Evolutionary conservation across 2,113 vertebrate species (phyloP).

Genomic region (Maccullochella peelii): DNA sequence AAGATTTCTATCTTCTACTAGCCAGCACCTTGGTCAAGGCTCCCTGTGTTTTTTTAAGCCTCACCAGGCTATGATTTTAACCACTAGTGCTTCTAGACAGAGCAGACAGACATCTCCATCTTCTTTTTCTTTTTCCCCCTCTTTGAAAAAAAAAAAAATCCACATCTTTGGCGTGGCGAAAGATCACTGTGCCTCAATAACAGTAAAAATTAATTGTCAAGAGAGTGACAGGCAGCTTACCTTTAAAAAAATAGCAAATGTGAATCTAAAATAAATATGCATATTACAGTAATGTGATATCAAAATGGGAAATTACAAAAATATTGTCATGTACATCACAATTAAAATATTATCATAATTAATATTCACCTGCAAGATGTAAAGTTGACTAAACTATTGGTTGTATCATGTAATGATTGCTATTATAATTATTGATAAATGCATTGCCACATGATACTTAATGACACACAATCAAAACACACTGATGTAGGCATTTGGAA

Average conservation of each 20-base stretch:
- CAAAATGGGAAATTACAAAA: background rate
- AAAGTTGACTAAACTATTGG: background rate
- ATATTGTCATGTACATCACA: background rate
- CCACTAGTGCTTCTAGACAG: slow-evolving; percentile 22
- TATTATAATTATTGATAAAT: slow-evolving; percentile 41
- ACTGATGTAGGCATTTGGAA: slow-evolving; percentile 78
- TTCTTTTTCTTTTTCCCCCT: background rate
- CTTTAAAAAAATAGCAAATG: background rate
- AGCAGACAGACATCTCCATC: slow-evolving; percentile 28
- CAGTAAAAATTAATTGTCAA: background rate
- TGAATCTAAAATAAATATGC: slow-evolving; percentile 2
- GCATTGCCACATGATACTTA: slow-evolving; percentile 54
- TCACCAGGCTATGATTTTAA: slow-evolving; percentile 36
- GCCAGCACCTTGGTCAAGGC: slow-evolving; percentile 41
- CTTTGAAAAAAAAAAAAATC: background rate
- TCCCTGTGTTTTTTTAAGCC: slow-evolving; percentile 41
- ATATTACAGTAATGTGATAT: background rate
- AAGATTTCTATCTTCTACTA: slow-evolving; percentile 49
- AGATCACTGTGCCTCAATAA: background rate
- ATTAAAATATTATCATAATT: background rate
- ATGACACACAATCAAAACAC: slow-evolving; percentile 72
- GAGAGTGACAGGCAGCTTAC: background rate
- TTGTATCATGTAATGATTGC: slow-evolving; percentile 5
- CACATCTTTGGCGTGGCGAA: background rate
- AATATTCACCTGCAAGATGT: background rate